Percentiles rank a stretch among this genome's conserved stretches.
Evolutionary conservation across 2,113 vertebrate genomes (phyloP).

Genomic region (Saimiri boliviensis): DNA sequence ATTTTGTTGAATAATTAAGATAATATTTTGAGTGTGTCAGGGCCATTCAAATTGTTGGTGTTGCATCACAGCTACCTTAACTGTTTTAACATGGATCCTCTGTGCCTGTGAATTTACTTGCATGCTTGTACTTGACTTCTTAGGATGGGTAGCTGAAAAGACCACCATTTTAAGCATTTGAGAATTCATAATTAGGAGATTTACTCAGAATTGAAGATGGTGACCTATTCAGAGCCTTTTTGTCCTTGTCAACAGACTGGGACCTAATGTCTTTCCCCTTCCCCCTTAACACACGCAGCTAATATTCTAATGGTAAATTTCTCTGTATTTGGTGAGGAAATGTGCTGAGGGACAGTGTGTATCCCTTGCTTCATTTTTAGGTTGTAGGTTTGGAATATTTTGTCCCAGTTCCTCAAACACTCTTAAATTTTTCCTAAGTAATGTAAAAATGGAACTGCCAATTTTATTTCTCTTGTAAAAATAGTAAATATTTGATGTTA

Average conservation of each 20-base stretch:
- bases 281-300: conserved; percentile 61
- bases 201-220: conserved; percentile 81
- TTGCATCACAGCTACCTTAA: conserved; percentile 87
- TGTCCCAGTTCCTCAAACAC: conserved; percentile 70
- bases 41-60: conserved; percentile 84
- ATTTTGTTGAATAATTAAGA: conserved; percentile 85
- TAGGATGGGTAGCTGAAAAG: conserved; percentile 85
- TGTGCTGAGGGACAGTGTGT: conserved; percentile 74
- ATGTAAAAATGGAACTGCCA: conserved; percentile 76
- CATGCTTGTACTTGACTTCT: conserved; percentile 90
- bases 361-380: conserved; percentile 77
- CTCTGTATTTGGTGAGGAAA: conserved; percentile 74
- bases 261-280: conserved; percentile 64
- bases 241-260: conserved; percentile 71
- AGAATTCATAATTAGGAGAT: conserved; percentile 77
- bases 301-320: conserved; percentile 60
- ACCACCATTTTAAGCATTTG: conserved; percentile 84
- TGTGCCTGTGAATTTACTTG: conserved; percentile 90
- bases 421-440: conserved; percentile 45
- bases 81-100: conserved; percentile 86
- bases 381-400: conserved; percentile 76
- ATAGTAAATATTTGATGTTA: conserved; percentile 76
- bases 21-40: conserved; percentile 85
- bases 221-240: conserved; percentile 82
- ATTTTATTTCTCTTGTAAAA: conserved; percentile 74